These are phyloP conservation scores for Drosophila novamexicana DNA, from an alignment of 1,140 invertebrate species.

Conservation along the genomic window DNA sequence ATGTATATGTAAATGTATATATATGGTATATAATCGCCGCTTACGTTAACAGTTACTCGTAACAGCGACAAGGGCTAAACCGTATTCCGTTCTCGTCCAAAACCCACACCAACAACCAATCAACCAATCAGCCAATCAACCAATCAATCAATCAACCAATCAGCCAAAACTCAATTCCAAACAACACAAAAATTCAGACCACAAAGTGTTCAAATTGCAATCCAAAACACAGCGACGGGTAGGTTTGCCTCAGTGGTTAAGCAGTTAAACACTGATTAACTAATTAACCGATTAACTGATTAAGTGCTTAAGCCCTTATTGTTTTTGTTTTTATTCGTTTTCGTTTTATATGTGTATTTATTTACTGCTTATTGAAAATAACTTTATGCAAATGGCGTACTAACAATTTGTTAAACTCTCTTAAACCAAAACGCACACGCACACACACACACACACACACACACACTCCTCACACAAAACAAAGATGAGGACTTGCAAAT, in stretches of 20 bases:
- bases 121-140: constrained; percentile 5
- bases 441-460: constrained; percentile 21
- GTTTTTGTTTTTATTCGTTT: neutral
- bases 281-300: constrained; percentile 4
- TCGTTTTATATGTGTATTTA: neutral
- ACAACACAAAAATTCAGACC: constrained; percentile 23
- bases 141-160: constrained; percentile 24
- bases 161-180: constrained; percentile 21
- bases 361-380: constrained; percentile 17
- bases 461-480: constrained; percentile 15
- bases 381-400: constrained; percentile 47
- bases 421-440: constrained; percentile 27
- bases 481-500: constrained; percentile 83
- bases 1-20: constrained; percentile 15
- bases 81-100: constrained; percentile 73
- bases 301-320: constrained; percentile 12
- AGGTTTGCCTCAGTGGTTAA: constrained; percentile 48
- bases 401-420: constrained; percentile 66
- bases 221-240: constrained; percentile 36
- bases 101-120: constrained; percentile 9
- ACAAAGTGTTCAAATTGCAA: constrained; percentile 21
- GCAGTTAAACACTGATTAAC: constrained; percentile 2
- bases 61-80: constrained; percentile 80
- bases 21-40: constrained; percentile 68
- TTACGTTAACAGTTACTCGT: constrained; percentile 72